Base-by-base conservation (phyloP, 2,797 vertebrate genomes). In the Adelosebastes latens region DNA sequence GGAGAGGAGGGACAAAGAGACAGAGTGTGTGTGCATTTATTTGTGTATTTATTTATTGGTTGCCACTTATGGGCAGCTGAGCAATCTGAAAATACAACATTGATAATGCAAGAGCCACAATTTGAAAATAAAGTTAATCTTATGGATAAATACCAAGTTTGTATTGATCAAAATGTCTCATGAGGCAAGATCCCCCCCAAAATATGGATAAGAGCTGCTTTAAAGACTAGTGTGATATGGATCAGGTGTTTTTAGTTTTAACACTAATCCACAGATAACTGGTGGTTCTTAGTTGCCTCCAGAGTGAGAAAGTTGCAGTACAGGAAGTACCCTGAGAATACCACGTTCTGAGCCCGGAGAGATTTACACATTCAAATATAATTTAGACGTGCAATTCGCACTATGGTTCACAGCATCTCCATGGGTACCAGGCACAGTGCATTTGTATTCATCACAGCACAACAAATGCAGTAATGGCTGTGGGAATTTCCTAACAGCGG, bases 361-460 rank as follows among this genome's bases (percentile, higher is more conserved):
- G 27, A 46, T 25, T 49, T 39, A 14, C 5, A 65, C 53, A 77
- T 77, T 75, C 42, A 65, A 70, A 82, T 67, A 12, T n/a, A 8
- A n/a, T 70, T 63, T 70, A 64, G 53, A 71, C 70, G 63, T 80
- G 58, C 2, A n/a, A 59, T 84, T 81, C 14, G 31, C 52, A 32
- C 24, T 52, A 22, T 64, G 46, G 70, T 72, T 80, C 59, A 72
- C 52, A 77, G 77, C 66, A 72, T 79, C 72, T 82, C 74, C 12
- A 31, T 55, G 66, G 58, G 60, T 16, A 58, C 52, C 58, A 76
- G 64, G 62, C 68, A 53, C 74, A 27, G 7, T 6, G 18, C 65
- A 81, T 85, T 76, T 82, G 65, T 89, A 89, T 89, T 89, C 66
- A 83, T 87, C 72, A 73, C 76, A 72, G 66, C 24, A 55, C 65